Evolutionary conservation across 2,113 vertebrate genomes (phyloP).

Genomic region (Myotis yumanensis): DNA sequence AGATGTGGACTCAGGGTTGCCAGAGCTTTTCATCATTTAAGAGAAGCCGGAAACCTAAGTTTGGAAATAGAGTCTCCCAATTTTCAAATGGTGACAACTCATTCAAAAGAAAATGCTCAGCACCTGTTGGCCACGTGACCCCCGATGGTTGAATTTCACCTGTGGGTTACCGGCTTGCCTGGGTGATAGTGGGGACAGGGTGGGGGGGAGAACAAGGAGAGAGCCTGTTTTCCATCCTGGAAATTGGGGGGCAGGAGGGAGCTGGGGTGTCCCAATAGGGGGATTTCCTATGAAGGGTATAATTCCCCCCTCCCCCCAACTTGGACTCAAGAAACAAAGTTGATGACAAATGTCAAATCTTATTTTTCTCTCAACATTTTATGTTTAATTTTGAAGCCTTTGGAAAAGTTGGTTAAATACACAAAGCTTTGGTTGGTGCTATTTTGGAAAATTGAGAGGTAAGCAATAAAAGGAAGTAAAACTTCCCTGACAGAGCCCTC

Average conservation of each 20-base stretch:
- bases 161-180: neutral
- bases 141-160: neutral
- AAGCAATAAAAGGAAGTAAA: neutral
- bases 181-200: neutral
- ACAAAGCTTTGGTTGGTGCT: neutral
- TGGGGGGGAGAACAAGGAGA: neutral
- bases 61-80: neutral
- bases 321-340: neutral
- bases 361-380: neutral
- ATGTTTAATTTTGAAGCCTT: conserved; percentile 1
- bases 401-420: neutral
- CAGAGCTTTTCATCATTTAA: neutral
- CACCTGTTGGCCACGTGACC: neutral
- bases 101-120: conserved; percentile 1
- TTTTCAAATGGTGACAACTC: neutral
- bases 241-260: neutral
- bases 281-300: neutral
- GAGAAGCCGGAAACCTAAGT: neutral
- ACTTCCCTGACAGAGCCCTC: neutral
- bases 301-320: rapidly evolving
- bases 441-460: neutral
- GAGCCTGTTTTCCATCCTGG: neutral
- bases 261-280: neutral
- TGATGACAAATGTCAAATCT: neutral
- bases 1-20: neutral